Base-by-base conservation (phyloP, 37 sponge, comb jelly and placozoan genomes). In the Bolinopsis microptera region DNA sequence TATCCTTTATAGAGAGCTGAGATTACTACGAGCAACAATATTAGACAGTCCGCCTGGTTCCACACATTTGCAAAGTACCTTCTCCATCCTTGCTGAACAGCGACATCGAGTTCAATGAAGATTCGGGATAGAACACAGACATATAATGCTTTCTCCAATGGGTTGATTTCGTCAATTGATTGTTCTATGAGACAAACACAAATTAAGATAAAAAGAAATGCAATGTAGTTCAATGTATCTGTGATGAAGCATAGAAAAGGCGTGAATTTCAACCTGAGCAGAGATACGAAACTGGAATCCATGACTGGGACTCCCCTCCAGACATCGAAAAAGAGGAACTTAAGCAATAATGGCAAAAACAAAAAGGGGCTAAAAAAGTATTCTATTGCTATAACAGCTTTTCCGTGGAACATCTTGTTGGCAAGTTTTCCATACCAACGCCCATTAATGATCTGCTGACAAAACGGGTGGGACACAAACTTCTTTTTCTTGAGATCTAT, bases 391-490 rank as follows among this genome's bases (percentile, higher is more conserved):
- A 48, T 13, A 18, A 13, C 61, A 18, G 13, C 61, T 48, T 13
- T 48, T 48, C 61, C 61, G 61, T 48, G 13, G 13, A 48, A 72
- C 75, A n/a, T 72, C 5, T 72, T 30, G 75, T 72, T 3, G 31
- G 31, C 75, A 72, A 72, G 75, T 3, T 72, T 21, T 2, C 31
- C 31, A 30, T 72, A 30, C 75, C 75, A 72, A 24, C 31, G 31
- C n/a, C 18, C 75, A n/a, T 28, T n/a, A 30, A 72, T 72, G 2
- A 28, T 72, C 26, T 72, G 75, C 26, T 72, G 75, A 21, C 31
- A 72, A 28, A 72, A 72, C 31, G 75, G 75, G 75, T 72, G 75
- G 26, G 75, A 72, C 5, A 72, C 26, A 72, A 72, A 72, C 75
- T 30, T n/a, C 31, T 72, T 72, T n/a, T 72, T 72, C 75, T 72